Conservation (phyloP, 2,888 invertebrate genomes). For the Agonum fuliginosum region DNA sequence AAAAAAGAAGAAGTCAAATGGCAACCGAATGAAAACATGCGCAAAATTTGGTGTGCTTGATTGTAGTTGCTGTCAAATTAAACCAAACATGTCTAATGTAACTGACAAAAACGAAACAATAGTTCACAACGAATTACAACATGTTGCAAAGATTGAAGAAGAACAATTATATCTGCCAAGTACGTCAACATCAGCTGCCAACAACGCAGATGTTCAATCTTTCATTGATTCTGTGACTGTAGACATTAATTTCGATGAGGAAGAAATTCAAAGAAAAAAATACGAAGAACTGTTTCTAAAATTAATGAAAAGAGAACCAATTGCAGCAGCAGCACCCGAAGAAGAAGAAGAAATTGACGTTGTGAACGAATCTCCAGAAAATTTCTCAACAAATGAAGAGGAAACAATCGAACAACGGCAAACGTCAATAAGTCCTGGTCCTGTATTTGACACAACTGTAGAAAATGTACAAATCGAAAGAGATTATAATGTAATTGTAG, state of each 20-base stretch:
- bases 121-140: too few species aligned
- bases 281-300: conserved; percentile 4
- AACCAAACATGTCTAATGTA: too few species aligned
- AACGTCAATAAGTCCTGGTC: too few species aligned
- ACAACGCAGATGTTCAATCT: not conserved
- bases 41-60: not conserved
- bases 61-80: conserved; percentile 12
- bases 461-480: not conserved
- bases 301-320: not conserved
- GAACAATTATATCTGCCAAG: not conserved
- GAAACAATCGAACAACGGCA: too few species aligned
- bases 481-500: not conserved
- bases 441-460: too few species aligned
- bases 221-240: not conserved
- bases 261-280: not conserved
- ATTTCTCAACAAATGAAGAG: too few species aligned
- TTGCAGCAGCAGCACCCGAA: not conserved
- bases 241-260: not conserved
- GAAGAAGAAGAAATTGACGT: not conserved
- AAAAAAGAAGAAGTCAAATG: not conserved
- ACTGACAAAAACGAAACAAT: too few species aligned
- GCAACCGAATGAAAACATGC: not conserved
- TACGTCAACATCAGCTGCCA: not conserved
- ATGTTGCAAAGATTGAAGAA: not conserved
- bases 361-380: not conserved